phyloP scores from a whole-genome alignment of 2,888 invertebrate species.

The Lamellibrachia satsuma region DNA sequence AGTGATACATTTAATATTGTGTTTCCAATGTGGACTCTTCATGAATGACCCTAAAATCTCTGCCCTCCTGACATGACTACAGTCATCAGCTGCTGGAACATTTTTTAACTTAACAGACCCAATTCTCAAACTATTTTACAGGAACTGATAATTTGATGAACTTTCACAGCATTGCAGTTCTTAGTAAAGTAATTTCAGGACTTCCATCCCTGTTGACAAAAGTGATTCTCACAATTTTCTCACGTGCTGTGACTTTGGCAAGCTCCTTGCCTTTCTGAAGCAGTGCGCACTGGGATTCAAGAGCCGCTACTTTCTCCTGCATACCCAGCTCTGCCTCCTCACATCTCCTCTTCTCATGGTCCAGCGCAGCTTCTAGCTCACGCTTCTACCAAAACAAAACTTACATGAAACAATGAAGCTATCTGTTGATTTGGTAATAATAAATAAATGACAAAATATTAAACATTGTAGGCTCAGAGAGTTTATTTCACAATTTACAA shows the following conservation, averaged over 20 bases:
- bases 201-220: not conserved
- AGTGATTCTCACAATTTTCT: constrained; percentile 47
- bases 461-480: not conserved
- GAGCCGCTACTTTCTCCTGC: constrained; percentile 47
- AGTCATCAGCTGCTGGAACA: not conserved
- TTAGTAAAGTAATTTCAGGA: not conserved
- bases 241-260: constrained; percentile 40
- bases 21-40: not conserved
- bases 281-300: constrained; percentile 49
- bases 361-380: constrained; percentile 47
- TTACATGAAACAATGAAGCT: not conserved
- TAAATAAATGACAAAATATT: not conserved
- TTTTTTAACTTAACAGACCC: not conserved
- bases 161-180: not conserved
- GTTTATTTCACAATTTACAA: too few relatives aligned
- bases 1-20: too few relatives aligned
- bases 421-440: not conserved
- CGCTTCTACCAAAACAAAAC: constrained; percentile 42
- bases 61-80: not conserved
- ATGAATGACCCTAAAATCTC: not conserved
- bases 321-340: constrained; percentile 50
- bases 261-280: constrained; percentile 45
- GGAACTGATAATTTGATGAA: not conserved
- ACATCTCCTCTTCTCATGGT: constrained; percentile 45
- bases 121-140: not conserved